phyloP scores from a whole-genome alignment of 2,888 invertebrate genomes.

The Leucophenga montana region DNA sequence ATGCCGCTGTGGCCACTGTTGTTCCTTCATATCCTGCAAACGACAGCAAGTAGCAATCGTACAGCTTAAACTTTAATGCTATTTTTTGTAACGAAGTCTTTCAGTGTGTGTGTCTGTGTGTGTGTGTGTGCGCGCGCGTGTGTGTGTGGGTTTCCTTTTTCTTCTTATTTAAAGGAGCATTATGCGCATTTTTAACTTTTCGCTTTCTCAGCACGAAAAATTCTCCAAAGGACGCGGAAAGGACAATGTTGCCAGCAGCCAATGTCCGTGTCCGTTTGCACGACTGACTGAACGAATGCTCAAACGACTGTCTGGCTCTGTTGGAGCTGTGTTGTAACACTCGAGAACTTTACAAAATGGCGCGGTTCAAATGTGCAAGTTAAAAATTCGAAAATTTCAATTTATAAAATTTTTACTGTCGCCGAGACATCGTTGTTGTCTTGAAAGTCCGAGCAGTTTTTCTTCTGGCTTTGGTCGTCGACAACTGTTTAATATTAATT shows the following conservation, averaged over 20 bases:
- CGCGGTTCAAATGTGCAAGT: conserved; percentile 1
- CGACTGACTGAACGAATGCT: not conserved
- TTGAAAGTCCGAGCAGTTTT: not conserved
- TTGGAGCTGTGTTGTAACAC: not conserved
- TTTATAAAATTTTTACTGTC: not conserved
- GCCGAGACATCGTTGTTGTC: not conserved
- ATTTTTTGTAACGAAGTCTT: not conserved
- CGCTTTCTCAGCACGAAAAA: conserved; percentile 13
- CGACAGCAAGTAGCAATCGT: too few relatives aligned
- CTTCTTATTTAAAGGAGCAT: not conserved
- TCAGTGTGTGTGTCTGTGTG: too few relatives aligned
- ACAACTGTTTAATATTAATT: conserved; percentile 19
- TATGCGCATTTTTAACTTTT: conserved; percentile 21
- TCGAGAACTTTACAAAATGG: not conserved
- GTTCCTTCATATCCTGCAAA: too few relatives aligned
- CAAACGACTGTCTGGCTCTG: not conserved
- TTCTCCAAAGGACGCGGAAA: too few relatives aligned
- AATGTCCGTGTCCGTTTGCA: not conserved
- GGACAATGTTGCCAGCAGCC: not conserved
- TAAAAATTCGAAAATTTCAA: conserved; percentile 15
- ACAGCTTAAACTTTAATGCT: too few relatives aligned
- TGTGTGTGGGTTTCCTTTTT: not conserved
- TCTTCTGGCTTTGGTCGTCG: not conserved
- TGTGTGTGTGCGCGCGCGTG: too few relatives aligned
- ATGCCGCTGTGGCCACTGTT: too few relatives aligned